Percentiles rank a stretch among this genome's conserved stretches.
phyloP scores from a whole-genome alignment of 30 jellyfish, hydroid and myxozoan genomes.

The Catostylus mosaicus region DNA sequence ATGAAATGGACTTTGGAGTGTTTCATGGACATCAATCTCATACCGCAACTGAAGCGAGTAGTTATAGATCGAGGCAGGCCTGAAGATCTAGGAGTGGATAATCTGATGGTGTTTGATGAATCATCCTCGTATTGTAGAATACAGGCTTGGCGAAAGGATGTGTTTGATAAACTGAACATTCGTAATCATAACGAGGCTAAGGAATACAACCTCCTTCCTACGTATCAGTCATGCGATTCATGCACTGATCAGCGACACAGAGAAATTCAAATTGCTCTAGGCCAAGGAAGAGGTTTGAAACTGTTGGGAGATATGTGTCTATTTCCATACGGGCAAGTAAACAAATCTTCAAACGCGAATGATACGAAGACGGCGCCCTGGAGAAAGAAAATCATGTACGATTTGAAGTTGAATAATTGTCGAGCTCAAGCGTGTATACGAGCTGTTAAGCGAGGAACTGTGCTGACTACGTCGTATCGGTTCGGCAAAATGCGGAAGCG shows the following conservation, averaged over 20 bases:
- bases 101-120: conserved; percentile 71
- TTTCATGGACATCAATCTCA: conserved; percentile 33
- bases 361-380: conserved; percentile 15
- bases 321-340: background rate
- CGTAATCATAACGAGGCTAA: conserved; percentile 48
- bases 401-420: conserved; percentile 64
- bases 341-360: background rate
- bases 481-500: conserved; percentile 36
- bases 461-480: conserved; percentile 22
- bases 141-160: conserved; percentile 63
- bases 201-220: conserved; percentile 55
- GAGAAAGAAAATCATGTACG: conserved; percentile 64
- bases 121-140: conserved; percentile 34
- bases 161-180: conserved; percentile 6
- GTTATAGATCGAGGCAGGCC: conserved; percentile 65
- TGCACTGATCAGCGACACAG: conserved; percentile 47
- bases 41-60: conserved; percentile 56
- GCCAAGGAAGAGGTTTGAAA: conserved; percentile 33
- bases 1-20: conserved; percentile 75
- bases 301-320: conserved; percentile 4
- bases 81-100: conserved; percentile 63
- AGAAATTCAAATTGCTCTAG: conserved; percentile 35
- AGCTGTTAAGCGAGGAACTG: conserved; percentile 42
- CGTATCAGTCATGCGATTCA: conserved; percentile 54
- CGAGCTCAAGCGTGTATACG: conserved; percentile 44